Conservation (phyloP, 2,888 invertebrate species). For the Drosophila sordidula region DNA sequence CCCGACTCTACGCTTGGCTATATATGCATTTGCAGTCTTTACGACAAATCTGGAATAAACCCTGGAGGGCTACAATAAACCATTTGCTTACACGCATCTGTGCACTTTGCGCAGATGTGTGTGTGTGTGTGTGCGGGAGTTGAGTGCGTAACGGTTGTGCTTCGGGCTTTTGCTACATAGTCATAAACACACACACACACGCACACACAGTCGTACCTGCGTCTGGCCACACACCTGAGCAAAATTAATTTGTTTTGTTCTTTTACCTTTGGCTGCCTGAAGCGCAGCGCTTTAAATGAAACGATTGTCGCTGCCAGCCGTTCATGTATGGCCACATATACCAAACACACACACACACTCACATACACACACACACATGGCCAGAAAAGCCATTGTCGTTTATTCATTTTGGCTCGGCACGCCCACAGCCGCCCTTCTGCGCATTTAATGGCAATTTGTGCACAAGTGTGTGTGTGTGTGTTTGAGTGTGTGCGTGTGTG, state of each 20-base stretch:
- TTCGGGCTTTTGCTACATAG: conserved; percentile 36
- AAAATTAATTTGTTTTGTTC: conserved; percentile 79
- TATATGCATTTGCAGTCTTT: conserved; percentile 25
- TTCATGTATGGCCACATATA: conserved; percentile 36
- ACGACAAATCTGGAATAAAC: conserved; percentile 27
- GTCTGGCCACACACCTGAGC: conserved; percentile 49
- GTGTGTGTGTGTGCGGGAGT: conserved; percentile 20
- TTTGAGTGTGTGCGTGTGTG: conserved; percentile 10
- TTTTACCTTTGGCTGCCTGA: conserved; percentile 58
- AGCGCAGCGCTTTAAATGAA: conserved; percentile 61
- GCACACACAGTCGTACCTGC: conserved; percentile 25
- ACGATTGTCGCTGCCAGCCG: conserved; percentile 68
- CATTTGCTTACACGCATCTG: conserved; percentile 47
- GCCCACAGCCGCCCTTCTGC: conserved; percentile 33
- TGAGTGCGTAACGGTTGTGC: conserved; percentile 52
- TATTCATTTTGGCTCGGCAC: conserved; percentile 60
- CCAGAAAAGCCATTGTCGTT: conserved; percentile 73
- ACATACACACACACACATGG: conserved; percentile 36
- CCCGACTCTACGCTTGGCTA: background rate
- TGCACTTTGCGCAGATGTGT: conserved; percentile 15
- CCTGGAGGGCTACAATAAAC: conserved; percentile 40
- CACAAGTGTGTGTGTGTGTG: conserved; percentile 15
- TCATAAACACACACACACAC: conserved; percentile 46
- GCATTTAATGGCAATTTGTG: conserved; percentile 77
- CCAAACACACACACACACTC: conserved; percentile 2